Base-by-base conservation (phyloP, 2,797 vertebrate species). In the Pelochelys cantorii region DNA sequence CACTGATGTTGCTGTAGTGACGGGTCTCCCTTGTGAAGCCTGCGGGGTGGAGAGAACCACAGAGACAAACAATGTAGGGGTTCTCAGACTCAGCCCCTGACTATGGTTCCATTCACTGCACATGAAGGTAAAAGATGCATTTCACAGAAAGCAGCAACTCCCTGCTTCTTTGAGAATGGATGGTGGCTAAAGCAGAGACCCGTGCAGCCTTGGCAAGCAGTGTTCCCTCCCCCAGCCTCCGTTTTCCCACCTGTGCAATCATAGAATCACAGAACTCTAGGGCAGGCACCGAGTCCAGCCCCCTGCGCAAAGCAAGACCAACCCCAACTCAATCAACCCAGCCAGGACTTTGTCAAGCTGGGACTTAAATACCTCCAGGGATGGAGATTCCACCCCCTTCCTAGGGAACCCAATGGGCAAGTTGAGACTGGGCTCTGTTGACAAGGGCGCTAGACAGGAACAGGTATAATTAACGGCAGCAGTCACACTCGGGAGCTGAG, bases 21-120 rank as follows among this genome's bases (percentile, higher is more conserved):
- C 90, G 93, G 95, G 93, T 92, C 95, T 95, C 95, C 15, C 96
- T 95, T 3, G 94, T 87, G 93, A 91, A 95, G 86, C 92, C 91
- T 71, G 85, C 31, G 18, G 8, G 8, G 86, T 3, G 81, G 13
- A 90, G 79, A 87, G 78, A 31, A 71, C 15, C 81, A 0, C 34
- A 29, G 15, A 37, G 54, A 55, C 0, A 68, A 31, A 79, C 52
- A 31, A 4, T 1, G 0, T 22, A 84, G 79, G 11, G 3, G 0
- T 83, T 1, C 89, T 60, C 80, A 3, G 2, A 68, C 2, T n/a
- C 77, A 2, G 2, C 27, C 9, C 0, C 3, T 1, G 13, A 0
- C 81, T 90, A 89, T 9, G 92, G 15, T 87, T 94, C 94, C 92
- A 93, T 88, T 90, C 81, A 0, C 42, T 6, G 42, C 42, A 42